Conservation (phyloP, 2,797 vertebrate species). For the Mycteria americana region DNA sequence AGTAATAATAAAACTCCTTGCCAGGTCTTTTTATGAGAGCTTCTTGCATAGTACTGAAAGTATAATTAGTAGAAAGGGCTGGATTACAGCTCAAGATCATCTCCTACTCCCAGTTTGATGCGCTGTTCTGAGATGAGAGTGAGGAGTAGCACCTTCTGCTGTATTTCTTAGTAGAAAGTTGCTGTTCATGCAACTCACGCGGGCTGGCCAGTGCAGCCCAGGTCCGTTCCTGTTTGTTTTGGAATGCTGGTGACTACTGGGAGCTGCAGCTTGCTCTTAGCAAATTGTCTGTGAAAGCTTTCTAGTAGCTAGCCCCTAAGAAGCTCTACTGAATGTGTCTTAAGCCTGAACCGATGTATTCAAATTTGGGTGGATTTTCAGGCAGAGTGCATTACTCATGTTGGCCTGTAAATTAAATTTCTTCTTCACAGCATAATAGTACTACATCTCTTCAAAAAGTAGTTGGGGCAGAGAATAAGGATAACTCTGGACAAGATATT, state of each 20-base stretch:
- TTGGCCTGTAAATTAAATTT: background rate
- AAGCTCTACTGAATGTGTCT: background rate
- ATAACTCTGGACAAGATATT: background rate
- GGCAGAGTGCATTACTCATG: background rate
- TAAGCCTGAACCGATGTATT: background rate
- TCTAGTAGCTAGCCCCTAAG: background rate
- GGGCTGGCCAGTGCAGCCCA: background rate
- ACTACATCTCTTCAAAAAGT: background rate
- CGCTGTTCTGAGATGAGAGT: background rate
- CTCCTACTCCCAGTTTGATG: background rate
- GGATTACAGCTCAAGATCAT: background rate
- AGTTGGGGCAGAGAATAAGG: background rate
- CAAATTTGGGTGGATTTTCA: background rate
- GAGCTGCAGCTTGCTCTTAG: background rate
- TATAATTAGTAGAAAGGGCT: background rate
- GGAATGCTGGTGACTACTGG: background rate
- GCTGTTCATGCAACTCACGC: background rate
- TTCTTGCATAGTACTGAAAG: background rate
- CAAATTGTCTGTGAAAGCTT: background rate
- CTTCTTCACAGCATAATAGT: background rate
- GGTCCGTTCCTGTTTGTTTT: background rate
- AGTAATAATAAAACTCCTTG: background rate
- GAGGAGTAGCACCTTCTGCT: background rate
- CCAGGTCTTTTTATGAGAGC: background rate
- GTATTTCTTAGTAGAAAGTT: background rate